Base-by-base conservation (phyloP, 2,113 vertebrate species). In the Jacana jacana region DNA sequence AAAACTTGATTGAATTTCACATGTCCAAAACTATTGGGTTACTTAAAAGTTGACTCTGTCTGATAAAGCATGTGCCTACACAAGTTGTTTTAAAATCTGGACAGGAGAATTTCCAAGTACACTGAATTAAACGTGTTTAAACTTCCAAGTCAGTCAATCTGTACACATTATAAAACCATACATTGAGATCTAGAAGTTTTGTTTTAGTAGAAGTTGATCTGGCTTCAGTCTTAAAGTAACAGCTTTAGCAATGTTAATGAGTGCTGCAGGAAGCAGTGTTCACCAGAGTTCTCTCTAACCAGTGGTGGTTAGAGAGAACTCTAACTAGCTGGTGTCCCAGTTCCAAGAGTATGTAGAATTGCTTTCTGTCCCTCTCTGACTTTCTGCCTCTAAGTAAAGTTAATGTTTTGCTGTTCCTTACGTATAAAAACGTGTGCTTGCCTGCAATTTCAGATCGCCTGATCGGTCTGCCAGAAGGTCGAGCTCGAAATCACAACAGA, bases 401-500 rank as follows among this genome's bases (percentile, higher is more conserved):
- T 2, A 28, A 39, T n/a, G 40, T 66, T 46, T 42, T 55, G 35
- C 18, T 75, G 49, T 39, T 58, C 49, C 54, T 42, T 64, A 54
- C 18, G 16, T 58, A 49, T 24, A 16, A 5, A 73, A 57, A 78
- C 3, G 11, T 72, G 84, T 86, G 54, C 46, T 71, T 86, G 54
- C 46, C 69, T 86, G 4, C 35, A 40, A 51, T 95, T 97, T 58
- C 86, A 99, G 98, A 99, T 94, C 98, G 98, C 22, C 96, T 99
- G 68, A 99, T 98, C 13, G 98, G 98, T 35, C 89, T 99, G 87
- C 98, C 98, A 7, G 98, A 99, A 88, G 98, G 98, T 20, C 97
- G 98, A 2, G 98, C 98, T 81, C 98, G 98, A 33, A 99, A 99
- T 95, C 98, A 99, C 92, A 99, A 99, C 71, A 96, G 98, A 37